These are phyloP conservation scores for Spizella passerina DNA, from an alignment of 2,797 vertebrate species.

Conservation along the genomic window DNA sequence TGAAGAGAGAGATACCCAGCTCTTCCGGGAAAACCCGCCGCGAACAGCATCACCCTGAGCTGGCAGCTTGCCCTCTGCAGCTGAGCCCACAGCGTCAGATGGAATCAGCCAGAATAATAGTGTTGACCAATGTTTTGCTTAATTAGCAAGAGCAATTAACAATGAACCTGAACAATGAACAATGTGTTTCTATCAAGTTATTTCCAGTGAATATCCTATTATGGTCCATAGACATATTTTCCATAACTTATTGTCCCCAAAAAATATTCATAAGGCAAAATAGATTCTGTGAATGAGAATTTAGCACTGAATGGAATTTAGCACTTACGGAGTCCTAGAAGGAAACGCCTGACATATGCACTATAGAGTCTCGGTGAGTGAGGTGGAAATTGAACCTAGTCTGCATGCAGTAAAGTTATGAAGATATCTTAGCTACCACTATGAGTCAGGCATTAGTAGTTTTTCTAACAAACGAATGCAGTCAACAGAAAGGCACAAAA, in stretches of 20 bases:
- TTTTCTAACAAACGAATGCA: background rate
- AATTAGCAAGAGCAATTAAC: background rate
- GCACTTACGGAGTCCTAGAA: background rate
- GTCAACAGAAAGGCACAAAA: background rate
- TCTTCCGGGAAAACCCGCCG: background rate
- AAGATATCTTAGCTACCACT: background rate
- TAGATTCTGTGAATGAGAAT: background rate
- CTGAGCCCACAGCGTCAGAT: background rate
- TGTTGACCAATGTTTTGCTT: background rate
- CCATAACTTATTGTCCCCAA: accelerated
- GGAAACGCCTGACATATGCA: background rate
- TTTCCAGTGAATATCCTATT: background rate
- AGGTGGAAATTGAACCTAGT: background rate
- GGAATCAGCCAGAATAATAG: background rate
- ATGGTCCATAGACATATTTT: background rate
- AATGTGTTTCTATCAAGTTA: background rate
- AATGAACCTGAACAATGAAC: too few relatives aligned
- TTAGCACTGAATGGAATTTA: background rate
- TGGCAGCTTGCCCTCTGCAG: background rate
- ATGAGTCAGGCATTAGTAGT: background rate
- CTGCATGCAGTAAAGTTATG: background rate
- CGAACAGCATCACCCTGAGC: background rate
- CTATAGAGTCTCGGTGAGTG: background rate
- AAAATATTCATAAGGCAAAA: background rate
- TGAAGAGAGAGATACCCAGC: background rate